A percentile compares a stretch with the other conserved stretches of the same genome.
phyloP scores from a whole-genome alignment of 2,888 invertebrate genomes.

The Epinotia ramella region DNA sequence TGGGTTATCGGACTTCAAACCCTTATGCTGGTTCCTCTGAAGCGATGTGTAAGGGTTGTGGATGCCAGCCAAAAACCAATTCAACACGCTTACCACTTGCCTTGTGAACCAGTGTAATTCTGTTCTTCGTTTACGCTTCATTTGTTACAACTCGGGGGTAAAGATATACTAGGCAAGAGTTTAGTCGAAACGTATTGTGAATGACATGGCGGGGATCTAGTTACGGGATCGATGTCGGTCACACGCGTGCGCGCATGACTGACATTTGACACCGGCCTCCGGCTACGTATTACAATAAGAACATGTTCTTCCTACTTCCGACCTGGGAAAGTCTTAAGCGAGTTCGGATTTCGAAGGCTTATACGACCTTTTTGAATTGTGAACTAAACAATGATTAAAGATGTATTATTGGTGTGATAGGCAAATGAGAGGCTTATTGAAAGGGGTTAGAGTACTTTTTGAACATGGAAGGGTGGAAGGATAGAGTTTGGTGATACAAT shows the following conservation, averaged over 20 bases:
- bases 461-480: not conserved
- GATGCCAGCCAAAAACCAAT: not conserved
- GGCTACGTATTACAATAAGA: conserved; percentile 32
- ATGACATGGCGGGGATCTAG: conserved; percentile 57
- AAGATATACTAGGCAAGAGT: not conserved
- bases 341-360: not conserved
- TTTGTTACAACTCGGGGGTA: not conserved
- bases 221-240: conserved; percentile 54
- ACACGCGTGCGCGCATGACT: conserved; percentile 66
- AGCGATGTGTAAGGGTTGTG: not conserved
- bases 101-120: not conserved
- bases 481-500: not conserved
- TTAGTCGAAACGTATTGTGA: conserved; percentile 1
- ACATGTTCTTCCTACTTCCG: conserved; percentile 24
- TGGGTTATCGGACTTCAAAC: not conserved
- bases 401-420: not conserved
- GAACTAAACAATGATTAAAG: not conserved
- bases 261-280: conserved; percentile 56
- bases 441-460: not conserved
- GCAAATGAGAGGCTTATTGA: not conserved
- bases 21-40: not conserved
- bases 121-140: not conserved
- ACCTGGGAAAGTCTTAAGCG: conserved; percentile 4
- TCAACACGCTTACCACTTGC: not conserved
- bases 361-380: not conserved